Percentiles rank a stretch among this genome's conserved stretches.
Evolutionary conservation across 2,797 vertebrate species (phyloP).

Genomic region (Bovichtus variegatus): DNA sequence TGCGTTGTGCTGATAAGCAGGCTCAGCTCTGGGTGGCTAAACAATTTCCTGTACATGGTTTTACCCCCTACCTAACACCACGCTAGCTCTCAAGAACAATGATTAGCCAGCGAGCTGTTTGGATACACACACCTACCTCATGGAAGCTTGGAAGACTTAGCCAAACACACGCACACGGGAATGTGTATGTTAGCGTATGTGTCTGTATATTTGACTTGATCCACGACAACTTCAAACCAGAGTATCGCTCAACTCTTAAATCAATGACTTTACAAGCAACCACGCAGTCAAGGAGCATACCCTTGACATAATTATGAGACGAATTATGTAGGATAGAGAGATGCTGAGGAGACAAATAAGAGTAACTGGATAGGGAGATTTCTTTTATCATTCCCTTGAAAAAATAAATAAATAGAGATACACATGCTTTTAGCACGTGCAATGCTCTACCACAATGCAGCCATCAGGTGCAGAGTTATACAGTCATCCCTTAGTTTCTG

Average conservation of each 20-base stretch:
- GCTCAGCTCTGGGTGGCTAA: slow-evolving; percentile 65
- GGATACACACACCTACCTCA: slow-evolving; percentile 45
- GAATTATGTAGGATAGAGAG: slow-evolving; percentile 6
- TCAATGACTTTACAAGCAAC: slow-evolving; percentile 7
- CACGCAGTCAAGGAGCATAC: not conserved
- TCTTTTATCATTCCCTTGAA: not conserved
- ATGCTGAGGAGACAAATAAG: not conserved
- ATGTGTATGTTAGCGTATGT: not conserved
- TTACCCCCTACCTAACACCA: slow-evolving; percentile 47
- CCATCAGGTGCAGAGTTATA: slow-evolving; percentile 40
- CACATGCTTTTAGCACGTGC: slow-evolving; percentile 1
- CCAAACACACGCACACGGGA: not conserved
- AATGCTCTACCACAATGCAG: slow-evolving; percentile 16
- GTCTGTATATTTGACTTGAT: not conserved
- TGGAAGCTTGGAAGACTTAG: slow-evolving; percentile 4
- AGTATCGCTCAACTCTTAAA: not conserved
- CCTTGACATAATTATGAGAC: slow-evolving; percentile 3
- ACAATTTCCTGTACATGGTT: slow-evolving; percentile 73
- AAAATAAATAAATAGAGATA: not conserved
- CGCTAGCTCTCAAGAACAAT: slow-evolving; percentile 63
- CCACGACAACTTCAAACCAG: not conserved
- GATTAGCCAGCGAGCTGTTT: slow-evolving; percentile 64
- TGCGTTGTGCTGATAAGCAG: slow-evolving; percentile 79
- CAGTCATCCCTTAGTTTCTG: slow-evolving; percentile 55
- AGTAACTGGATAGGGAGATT: not conserved